These are phyloP conservation scores for Anaspis maculata DNA, from an alignment of 2,888 invertebrate genomes.

Conservation along the genomic window DNA sequence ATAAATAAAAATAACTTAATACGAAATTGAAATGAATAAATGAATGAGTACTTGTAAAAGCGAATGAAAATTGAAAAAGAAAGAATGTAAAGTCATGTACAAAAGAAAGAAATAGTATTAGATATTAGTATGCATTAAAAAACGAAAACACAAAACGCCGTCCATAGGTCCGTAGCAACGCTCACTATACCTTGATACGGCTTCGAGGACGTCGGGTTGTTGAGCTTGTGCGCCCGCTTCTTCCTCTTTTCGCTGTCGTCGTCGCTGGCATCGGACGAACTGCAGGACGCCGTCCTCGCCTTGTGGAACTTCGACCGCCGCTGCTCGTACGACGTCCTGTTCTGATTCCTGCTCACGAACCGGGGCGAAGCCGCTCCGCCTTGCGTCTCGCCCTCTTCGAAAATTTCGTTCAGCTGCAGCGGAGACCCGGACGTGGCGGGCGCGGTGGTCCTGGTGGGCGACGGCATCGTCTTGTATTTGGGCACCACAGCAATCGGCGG, in stretches of 20 bases:
- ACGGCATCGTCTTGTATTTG: conserved; percentile 53
- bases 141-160: too few species aligned
- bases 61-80: too few species aligned
- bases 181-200: too few species aligned
- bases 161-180: too few species aligned
- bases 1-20: too few species aligned
- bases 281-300: conserved; percentile 77
- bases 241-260: conserved; percentile 76
- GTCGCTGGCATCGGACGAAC: conserved; percentile 90
- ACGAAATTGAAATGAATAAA: too few species aligned
- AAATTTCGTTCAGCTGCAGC: conserved; percentile 56
- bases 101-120: too few species aligned
- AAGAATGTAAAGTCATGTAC: too few species aligned
- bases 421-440: too few species aligned
- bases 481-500: conserved; percentile 31
- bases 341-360: conserved; percentile 34
- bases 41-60: too few species aligned
- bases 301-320: conserved; percentile 63
- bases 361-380: conserved; percentile 22
- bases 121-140: too few species aligned
- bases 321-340: conserved; percentile 45
- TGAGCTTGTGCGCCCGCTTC: conserved; percentile 67
- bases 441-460: conserved; percentile 43
- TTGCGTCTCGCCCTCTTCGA: conserved; percentile 50
- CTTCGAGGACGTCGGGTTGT: conserved; percentile 37